Evolutionary conservation across 2,888 invertebrate species (phyloP), one percentile per base, ranked within the genome.

Genomic region (Drosophila borealis): DNA sequence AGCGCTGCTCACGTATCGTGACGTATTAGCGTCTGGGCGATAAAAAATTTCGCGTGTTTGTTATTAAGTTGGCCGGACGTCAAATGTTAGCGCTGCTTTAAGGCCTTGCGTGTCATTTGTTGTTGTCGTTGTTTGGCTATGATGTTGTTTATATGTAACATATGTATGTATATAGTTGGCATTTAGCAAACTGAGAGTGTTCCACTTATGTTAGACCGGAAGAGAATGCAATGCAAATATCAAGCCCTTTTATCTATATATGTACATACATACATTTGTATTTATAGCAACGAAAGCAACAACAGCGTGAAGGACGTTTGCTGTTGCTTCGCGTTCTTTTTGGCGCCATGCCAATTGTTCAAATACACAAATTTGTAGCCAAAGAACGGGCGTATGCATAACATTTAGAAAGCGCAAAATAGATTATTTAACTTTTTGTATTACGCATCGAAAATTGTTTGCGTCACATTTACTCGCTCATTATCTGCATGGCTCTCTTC

Each of bases 31-130:
- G 42, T 25, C 60, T 53, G 51, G 66, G 74, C 79, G 88, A 80
- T 86, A 88, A 83, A 88, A 74, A 37, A 65, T 70, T 87, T 87
- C 85, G 82, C 85, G 82, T 85, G 82, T 79, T 71, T 81, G 81
- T 70, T 70, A 77, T 84, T 84, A 70, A 56, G 59, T 63, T 29
- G 56, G 44, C 48, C 29, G 59, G 49, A 76, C 70, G 77, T 80
- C 64, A 66, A 82, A 56, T 33, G 41, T 34, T 45, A 37, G 6
- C 10, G 33, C 36, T 66, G 33, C 34, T 55, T 19, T 44, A 59
- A 57, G 54, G 51, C 64, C 62, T 76, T 72, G 72, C 64, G 46
- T 65, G 68, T 49, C 19, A 42, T 29, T 8, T 36, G 25, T 21
- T 36, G 10, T 61, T 50, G 25, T 17, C 50, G 34, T 36, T 45